Conservation (phyloP, 1,140 invertebrate genomes). For the Helicoverpa armigera region DNA sequence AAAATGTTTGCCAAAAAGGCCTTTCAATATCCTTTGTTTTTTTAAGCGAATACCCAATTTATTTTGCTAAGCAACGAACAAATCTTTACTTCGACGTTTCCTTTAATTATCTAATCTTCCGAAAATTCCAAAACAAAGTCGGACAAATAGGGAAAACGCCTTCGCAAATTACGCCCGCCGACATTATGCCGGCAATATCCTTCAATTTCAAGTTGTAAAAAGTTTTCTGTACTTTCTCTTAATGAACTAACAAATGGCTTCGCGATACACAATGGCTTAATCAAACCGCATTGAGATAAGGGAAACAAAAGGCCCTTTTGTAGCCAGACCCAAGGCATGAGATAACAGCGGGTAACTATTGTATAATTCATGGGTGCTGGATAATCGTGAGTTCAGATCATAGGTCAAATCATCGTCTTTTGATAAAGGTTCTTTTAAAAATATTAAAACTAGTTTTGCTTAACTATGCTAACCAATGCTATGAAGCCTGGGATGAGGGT, state of each 20-base stretch:
- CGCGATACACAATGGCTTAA: slow-evolving; percentile 73
- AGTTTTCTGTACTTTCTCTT: slow-evolving; percentile 45
- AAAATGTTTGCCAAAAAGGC: no score
- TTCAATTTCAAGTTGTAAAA: slow-evolving; percentile 46
- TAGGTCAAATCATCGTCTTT: no score
- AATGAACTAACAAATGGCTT: slow-evolving; percentile 71
- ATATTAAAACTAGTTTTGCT: no score
- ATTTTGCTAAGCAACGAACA: background rate
- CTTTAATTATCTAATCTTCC: slow-evolving; percentile 33
- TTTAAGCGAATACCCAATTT: background rate
- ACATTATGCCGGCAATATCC: slow-evolving; percentile 36
- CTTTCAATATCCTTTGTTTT: background rate
- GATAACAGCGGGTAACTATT: slow-evolving; percentile 13
- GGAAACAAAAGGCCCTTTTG: slow-evolving; percentile 67
- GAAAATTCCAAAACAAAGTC: slow-evolving; percentile 29
- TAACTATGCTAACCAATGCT: no score
- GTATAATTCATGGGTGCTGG: background rate
- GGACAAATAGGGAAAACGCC: slow-evolving; percentile 27
- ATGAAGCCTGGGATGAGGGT: no score
- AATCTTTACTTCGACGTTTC: background rate
- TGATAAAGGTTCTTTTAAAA: no score
- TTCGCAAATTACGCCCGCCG: slow-evolving; percentile 8
- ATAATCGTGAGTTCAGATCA: no score
- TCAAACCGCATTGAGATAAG: slow-evolving; percentile 75
- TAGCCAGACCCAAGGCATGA: slow-evolving; percentile 43